Base-by-base conservation (phyloP, 2,888 invertebrate genomes). In the Agonopterix heracliana region DNA sequence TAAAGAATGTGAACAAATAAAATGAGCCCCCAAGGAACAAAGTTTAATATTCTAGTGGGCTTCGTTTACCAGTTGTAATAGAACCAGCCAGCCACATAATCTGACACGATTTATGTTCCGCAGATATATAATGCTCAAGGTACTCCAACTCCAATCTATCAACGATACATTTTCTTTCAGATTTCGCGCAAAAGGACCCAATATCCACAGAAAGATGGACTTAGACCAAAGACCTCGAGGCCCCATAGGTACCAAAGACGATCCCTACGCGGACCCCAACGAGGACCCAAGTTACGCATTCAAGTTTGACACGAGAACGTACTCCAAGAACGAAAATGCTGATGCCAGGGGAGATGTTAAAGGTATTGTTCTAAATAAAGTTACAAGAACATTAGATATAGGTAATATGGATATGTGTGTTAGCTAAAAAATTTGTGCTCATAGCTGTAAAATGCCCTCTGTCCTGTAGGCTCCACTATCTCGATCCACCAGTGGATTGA, bases 251-350 rank as follows among this genome's bases (percentile, higher is more conserved):
- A 92, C 90, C 59, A 90, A 90, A 49, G 93, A 93, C 61, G 93
- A 94, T 70, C 93, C 93, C 0, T 91, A 92, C 63, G 92, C 91
- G 60, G 94, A 94, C 74, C 94, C 94, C 10, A 93, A 89, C 57
- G 94, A 94, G 67, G 94, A 94, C 76, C 94, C 94, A 1, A 93
- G 93, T 56, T 95, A 94, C 70, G 90, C 90, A 49, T 95, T 91
- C 68, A 91, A 90, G 48, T 92, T 92, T 60, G 91, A 91, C 60
- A 93, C 94, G 0, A 80, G 91, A 44, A 92, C 91, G 1, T 92
- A 94, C 60, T 91, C 90, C 9, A 90, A 93, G 61, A 90, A 91
- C 55, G 94, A 95, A 73, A 90, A 90, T 51, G 90, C 91, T 36
- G 92, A 93, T 60, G 87, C 90, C 44, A 84, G 86, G 40, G 92